These are phyloP conservation scores for Ophion costatus DNA, from an alignment of 2,888 invertebrate genomes.

Conservation along the genomic window DNA sequence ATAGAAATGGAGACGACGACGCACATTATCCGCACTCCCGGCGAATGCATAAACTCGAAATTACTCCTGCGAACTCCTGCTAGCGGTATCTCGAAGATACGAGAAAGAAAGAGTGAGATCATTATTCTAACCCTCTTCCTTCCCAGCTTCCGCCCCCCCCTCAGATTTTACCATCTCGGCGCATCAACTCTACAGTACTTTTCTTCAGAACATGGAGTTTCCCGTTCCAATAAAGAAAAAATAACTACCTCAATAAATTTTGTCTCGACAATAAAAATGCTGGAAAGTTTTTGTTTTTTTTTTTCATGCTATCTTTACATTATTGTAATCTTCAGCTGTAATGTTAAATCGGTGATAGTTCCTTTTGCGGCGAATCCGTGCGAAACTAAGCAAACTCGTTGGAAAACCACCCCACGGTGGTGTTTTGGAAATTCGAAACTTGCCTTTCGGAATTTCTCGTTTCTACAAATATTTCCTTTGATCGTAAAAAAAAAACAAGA, in stretches of 20 bases:
- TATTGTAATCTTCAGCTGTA: not conserved
- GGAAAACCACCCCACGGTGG: too few species aligned
- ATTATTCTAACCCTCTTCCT: slow-evolving; percentile 21
- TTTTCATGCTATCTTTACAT: not conserved
- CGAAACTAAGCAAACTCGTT: too few species aligned
- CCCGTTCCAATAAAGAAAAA: slow-evolving; percentile 12
- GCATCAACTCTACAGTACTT: slow-evolving; percentile 32
- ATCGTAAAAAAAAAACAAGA: too few species aligned
- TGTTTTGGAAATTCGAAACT: too few species aligned
- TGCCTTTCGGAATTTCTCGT: too few species aligned
- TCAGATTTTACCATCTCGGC: not conserved
- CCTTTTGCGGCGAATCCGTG: too few species aligned
- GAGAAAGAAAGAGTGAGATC: slow-evolving; percentile 18
- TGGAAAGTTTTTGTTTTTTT: not conserved
- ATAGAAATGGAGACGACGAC: slow-evolving; percentile 55
- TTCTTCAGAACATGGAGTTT: slow-evolving; percentile 20
- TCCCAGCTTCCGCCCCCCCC: not conserved
- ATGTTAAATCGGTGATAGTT: not conserved
- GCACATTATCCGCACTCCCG: slow-evolving; percentile 67
- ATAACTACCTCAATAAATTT: not conserved
- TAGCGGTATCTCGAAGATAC: slow-evolving; percentile 35
- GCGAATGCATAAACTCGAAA: slow-evolving; percentile 65
- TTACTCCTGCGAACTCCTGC: slow-evolving; percentile 57
- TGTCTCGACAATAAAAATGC: not conserved
- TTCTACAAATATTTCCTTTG: too few species aligned